phyloP scores from a whole-genome alignment of 2,113 vertebrate genomes.

The Equus przewalskii region DNA sequence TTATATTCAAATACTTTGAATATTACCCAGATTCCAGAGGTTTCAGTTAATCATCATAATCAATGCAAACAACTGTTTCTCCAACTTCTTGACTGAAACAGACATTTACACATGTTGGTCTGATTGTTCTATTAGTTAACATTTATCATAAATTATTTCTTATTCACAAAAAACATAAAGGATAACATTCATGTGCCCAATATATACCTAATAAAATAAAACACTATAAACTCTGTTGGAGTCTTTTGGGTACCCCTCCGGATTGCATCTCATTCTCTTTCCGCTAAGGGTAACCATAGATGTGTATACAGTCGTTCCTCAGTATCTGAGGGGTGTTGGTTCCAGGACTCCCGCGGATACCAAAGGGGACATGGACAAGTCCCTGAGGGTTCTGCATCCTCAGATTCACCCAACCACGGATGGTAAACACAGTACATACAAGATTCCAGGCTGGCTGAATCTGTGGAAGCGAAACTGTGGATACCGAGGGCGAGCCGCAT shows the following conservation, averaged over 20 bases:
- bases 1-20: slow-evolving; percentile 5
- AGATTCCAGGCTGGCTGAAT: too few relatives aligned
- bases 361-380: too few relatives aligned
- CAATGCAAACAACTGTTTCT: neutral
- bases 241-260: neutral
- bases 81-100: neutral
- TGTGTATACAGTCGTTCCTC: too few relatives aligned
- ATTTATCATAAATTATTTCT: neutral
- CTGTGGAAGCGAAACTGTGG: too few relatives aligned
- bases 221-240: neutral
- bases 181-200: neutral
- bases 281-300: neutral
- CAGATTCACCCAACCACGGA: too few relatives aligned
- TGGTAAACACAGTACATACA: too few relatives aligned
- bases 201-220: neutral
- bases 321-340: too few relatives aligned
- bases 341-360: too few relatives aligned
- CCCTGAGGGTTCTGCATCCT: too few relatives aligned
- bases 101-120: neutral
- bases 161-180: neutral
- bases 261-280: neutral
- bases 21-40: neutral
- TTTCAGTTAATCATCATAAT: neutral
- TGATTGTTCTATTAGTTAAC: neutral
- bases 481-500: too few relatives aligned